A percentile compares a stretch with the other conserved stretches of the same genome.
These are phyloP conservation scores for Pampusana beccarii DNA, from an alignment of 2,113 vertebrate genomes.

Conservation along the genomic window DNA sequence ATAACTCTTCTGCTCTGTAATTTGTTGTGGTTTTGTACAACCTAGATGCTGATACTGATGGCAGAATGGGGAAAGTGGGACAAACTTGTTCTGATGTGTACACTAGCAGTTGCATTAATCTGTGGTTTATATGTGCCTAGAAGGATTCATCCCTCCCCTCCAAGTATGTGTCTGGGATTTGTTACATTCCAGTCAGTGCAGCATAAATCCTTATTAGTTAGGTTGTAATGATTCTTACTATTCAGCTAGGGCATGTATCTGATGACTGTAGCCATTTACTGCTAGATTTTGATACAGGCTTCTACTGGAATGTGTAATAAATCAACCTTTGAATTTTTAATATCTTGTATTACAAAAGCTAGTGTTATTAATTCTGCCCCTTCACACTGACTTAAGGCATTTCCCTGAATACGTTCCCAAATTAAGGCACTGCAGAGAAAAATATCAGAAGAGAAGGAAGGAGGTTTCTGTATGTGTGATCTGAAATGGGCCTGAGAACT, in stretches of 20 bases:
- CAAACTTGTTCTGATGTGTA: not conserved
- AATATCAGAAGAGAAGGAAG: not conserved
- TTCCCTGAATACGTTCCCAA: not conserved
- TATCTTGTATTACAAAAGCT: not conserved
- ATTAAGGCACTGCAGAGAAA: not conserved
- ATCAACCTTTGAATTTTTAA: not conserved
- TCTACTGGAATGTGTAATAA: not conserved
- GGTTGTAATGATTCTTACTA: not conserved
- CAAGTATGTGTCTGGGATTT: not conserved
- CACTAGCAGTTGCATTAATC: not conserved
- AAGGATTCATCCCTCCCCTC: not conserved
- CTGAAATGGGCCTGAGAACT: not conserved
- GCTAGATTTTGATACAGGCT: not conserved
- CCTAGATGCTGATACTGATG: not conserved
- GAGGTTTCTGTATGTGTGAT: not conserved
- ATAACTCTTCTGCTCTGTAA: not conserved
- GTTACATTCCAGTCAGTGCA: not conserved
- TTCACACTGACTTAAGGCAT: not conserved
- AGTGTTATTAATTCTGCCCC: constrained; percentile 15
- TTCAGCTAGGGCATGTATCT: not conserved
- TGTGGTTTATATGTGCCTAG: not conserved
- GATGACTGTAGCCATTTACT: not conserved
- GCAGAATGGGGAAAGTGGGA: not conserved
- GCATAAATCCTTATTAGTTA: not conserved
- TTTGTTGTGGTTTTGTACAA: not conserved